Base-by-base conservation (phyloP, 1,140 invertebrate genomes). In the Aleiodes sp. region DNA sequence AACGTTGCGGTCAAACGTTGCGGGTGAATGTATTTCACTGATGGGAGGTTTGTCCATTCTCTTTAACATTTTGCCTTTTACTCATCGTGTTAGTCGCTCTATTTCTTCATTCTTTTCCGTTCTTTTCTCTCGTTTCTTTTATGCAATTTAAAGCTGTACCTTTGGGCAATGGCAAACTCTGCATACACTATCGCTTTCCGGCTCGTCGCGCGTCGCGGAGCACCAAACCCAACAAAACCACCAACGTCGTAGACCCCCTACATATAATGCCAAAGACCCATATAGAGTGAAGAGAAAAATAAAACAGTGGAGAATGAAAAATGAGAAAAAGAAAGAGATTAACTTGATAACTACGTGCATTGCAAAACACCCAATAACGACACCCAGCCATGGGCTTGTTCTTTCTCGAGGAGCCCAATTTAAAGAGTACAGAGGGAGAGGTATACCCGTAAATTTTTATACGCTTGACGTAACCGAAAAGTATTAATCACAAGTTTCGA, bases 141-240 rank as follows among this genome's bases (percentile, higher is more conserved):
- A 37, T 63, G 35, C 26, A 43, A 41, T 28, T 46, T 31, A 24
- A 46, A 26, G 4, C n/a, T 46, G n/a, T 59, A 14, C 39, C 41
- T 41, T 46, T 65, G 29, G 43, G 41, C 43, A 29, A n/a, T 19
- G 33, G 37, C 46, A n/a, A 16, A 8, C n/a, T 56, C n/a, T 28
- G 8, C 19, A 19, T 37, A 21, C 68, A 77, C 79, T 79, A 81
- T 82, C 79, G 75, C 77, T 82, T 82, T 81, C 75, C 76, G 76
- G 75, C 73, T 75, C 68, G 76, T 79, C 73, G 75, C 78, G 78
- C 82, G 82, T 82, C 78, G 82, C 78, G 72, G 75, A 73, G 61
- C 72, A 52, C 46, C 46, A 24, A 52, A 24, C 19, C 46, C 46
- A 16, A 24, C 46, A 43, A 71, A 70, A 62, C 70, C 60, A 75